These are phyloP conservation scores for Ammodramus savannarum DNA, from an alignment of 2,113 vertebrate species.

Conservation along the genomic window DNA sequence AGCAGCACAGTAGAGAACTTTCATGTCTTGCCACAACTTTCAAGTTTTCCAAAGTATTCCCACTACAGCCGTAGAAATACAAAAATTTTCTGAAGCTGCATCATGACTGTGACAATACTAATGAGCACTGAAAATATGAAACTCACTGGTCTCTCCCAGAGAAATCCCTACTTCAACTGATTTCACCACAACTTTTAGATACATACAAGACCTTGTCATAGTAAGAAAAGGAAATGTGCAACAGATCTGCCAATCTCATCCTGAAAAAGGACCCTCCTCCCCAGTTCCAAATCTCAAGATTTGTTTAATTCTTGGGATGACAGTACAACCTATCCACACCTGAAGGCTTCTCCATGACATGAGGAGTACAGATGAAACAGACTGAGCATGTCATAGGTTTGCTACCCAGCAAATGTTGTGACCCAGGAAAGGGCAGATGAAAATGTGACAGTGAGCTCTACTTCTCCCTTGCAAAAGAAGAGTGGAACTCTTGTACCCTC, in stretches of 20 bases:
- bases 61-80: neutral
- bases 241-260: neutral
- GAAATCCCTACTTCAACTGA: neutral
- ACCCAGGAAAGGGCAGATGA: neutral
- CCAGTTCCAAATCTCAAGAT: neutral
- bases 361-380: neutral
- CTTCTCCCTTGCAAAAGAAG: neutral
- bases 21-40: neutral
- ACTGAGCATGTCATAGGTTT: accelerated
- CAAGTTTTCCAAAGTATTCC: neutral
- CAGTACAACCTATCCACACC: accelerated
- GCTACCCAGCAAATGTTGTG: neutral
- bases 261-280: neutral
- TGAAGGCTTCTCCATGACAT: neutral
- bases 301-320: neutral
- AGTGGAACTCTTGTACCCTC: neutral
- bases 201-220: neutral
- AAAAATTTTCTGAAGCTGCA: neutral
- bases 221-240: neutral
- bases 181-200: neutral
- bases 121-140: neutral
- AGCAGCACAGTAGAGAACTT: neutral
- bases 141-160: neutral
- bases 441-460: neutral
- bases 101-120: neutral